Percentiles rank a stretch among this genome's conserved stretches.
Evolutionary conservation across 2,888 invertebrate species (phyloP).

Genomic region (Nesidiocoris tenuis): DNA sequence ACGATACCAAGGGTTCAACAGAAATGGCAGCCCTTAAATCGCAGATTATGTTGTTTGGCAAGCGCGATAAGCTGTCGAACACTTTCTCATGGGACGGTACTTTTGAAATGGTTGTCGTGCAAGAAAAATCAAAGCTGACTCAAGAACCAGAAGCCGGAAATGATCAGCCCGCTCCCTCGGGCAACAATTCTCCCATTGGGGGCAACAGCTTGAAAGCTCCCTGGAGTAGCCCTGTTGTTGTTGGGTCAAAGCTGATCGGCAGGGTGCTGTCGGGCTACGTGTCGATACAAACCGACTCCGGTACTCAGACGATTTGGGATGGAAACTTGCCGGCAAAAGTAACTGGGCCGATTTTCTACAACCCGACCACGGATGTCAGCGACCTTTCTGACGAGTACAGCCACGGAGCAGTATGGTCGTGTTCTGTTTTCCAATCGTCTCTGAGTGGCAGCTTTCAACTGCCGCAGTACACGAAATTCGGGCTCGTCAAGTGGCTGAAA

Average conservation of each 20-base stretch:
- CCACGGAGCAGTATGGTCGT: constrained; percentile 43
- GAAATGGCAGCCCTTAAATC: neutral
- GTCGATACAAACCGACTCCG: constrained; percentile 33
- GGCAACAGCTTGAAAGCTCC: neutral
- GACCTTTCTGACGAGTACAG: constrained; percentile 42
- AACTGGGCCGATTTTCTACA: constrained; percentile 48
- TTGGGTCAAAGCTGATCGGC: constrained; percentile 39
- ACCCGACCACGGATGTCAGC: constrained; percentile 24
- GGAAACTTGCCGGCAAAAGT: constrained; percentile 47
- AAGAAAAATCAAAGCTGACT: neutral
- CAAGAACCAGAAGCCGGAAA: neutral
- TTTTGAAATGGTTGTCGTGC: constrained; percentile 15
- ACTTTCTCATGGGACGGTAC: constrained; percentile 24
- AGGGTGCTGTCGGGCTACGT: constrained; percentile 47
- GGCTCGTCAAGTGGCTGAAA: constrained; percentile 46
- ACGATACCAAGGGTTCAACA: neutral
- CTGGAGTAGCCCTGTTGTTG: neutral
- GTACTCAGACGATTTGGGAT: constrained; percentile 47
- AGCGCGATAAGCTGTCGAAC: constrained; percentile 1
- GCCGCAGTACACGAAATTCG: constrained; percentile 46
- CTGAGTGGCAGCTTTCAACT: constrained; percentile 31
- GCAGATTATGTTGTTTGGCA: neutral
- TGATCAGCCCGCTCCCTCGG: neutral
- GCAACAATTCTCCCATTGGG: neutral
- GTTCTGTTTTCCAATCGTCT: constrained; percentile 28